Base-by-base conservation (phyloP, 1,140 invertebrate species). In the Ridgeia piscesae region DNA sequence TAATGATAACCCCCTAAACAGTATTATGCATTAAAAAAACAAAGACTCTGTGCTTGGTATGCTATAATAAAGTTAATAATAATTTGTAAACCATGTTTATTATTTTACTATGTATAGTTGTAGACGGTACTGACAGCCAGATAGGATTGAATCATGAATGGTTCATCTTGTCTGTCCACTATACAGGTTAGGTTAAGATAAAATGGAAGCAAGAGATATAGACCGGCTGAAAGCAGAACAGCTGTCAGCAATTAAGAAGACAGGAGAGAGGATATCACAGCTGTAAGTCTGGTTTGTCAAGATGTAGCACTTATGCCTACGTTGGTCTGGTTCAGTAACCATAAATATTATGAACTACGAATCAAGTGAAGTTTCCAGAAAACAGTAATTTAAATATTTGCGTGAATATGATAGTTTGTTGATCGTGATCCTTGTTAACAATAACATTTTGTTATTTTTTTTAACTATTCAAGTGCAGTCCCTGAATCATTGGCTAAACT, bases 191-290 rank as follows among this genome's bases (percentile, higher is more conserved):
- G 8, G 4, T 77, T 77, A 21, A 77, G 11, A 77, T 77, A 21
- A 77, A 90, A 93, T 93, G 93, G 92, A 94, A 34, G 33, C 92
- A 34, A 33, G 89, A 90, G 89, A 93, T 34, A 91, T 94, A 35
- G 21, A 89, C 21, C 93, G 94, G 8, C 91, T 95, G 21, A 92
- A 93, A 92, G 93, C 93, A 91, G 94, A 94, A 91, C 94, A 95
- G 92, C 91, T 93, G 1, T 92, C 92, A n/a, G 94, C 94, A 33
- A 50, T 95, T 17, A 35, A 93, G 89, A 90, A 93, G 42, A 94
- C 94, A 88, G 91, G 94, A 91, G 93, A 93, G 33, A 92, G 94
- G 93, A 93, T 95, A 17, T 8, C 91, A 0, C 93, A 94, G 93
- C 94, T 94, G 95, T 94, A 93, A 93, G 35, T 58, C 11, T 89